Percentiles rank a stretch among this genome's conserved stretches.
Conservation (phyloP, 2,113 vertebrate genomes). For the Notarius quadriscutis region DNA sequence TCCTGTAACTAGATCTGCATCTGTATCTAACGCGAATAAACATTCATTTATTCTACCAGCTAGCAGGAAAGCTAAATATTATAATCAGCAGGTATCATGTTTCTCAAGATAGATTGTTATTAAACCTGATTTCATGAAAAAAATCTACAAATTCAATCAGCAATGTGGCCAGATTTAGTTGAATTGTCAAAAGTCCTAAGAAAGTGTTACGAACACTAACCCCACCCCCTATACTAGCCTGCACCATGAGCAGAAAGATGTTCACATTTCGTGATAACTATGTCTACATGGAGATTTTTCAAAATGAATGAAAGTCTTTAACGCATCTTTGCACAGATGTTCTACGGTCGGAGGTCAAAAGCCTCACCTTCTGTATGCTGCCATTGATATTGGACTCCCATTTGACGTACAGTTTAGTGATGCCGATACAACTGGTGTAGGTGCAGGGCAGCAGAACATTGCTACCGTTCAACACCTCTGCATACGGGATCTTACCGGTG, state of each 20-base stretch:
- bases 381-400: conserved; percentile 80
- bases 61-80: neutral
- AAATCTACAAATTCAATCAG: neutral
- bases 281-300: neutral
- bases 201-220: neutral
- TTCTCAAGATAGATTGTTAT: neutral
- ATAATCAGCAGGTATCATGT: neutral
- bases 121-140: neutral
- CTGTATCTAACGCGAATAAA: neutral
- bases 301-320: neutral
- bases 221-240: neutral
- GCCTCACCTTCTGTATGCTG: conserved; percentile 67
- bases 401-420: conserved; percentile 80
- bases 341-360: no score
- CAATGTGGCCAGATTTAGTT: neutral
- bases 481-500: conserved; percentile 81
- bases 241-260: neutral
- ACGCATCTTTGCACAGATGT: neutral
- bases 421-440: conserved; percentile 89
- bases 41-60: neutral
- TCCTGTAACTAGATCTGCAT: neutral
- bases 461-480: conserved; percentile 85
- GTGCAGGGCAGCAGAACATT: conserved; percentile 83
- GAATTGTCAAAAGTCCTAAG: neutral
- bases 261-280: neutral